Conservation (phyloP, 2,888 invertebrate genomes). For the Brachypterus glaber region DNA sequence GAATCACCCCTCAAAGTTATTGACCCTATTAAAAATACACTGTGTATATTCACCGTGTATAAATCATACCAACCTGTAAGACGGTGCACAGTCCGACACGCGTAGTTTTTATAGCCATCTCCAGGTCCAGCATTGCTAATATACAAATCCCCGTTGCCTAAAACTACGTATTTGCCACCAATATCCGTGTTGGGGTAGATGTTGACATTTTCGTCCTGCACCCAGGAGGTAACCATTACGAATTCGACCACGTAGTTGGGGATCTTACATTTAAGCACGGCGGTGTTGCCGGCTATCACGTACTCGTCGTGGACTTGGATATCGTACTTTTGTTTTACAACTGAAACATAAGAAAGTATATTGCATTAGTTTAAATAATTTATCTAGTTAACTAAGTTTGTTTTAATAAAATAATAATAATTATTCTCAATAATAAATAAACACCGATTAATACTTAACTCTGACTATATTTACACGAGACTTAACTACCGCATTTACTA, state of each 20-base stretch:
- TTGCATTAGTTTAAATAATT: too few species aligned
- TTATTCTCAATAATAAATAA: too few species aligned
- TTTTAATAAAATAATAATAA: too few species aligned
- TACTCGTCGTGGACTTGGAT: constrained; percentile 87
- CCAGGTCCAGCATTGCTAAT: constrained; percentile 68
- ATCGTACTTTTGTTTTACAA: constrained; percentile 76
- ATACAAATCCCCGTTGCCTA: constrained; percentile 75
- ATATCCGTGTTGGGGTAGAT: constrained; percentile 69
- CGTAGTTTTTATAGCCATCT: constrained; percentile 71
- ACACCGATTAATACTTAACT: too few species aligned
- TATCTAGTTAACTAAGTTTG: too few species aligned
- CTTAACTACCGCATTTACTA: too few species aligned
- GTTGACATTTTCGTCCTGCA: constrained; percentile 70
- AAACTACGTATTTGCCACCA: constrained; percentile 64
- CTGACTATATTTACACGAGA: too few species aligned
- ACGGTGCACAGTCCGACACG: constrained; percentile 72
- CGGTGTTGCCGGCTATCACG: constrained; percentile 85
- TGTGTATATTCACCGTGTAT: not conserved
- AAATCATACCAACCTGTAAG: constrained; percentile 56
- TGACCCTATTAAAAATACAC: too few species aligned
- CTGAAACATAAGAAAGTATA: constrained; percentile 44
- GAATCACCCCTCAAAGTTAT: too few species aligned
- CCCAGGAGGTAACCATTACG: constrained; percentile 83
- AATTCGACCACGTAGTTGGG: constrained; percentile 82
- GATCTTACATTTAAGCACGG: constrained; percentile 80